A percentile compares a stretch with the other conserved stretches of the same genome.
Conservation (phyloP, 2,113 vertebrate species). For the Cyanocitta stelleri region DNA sequence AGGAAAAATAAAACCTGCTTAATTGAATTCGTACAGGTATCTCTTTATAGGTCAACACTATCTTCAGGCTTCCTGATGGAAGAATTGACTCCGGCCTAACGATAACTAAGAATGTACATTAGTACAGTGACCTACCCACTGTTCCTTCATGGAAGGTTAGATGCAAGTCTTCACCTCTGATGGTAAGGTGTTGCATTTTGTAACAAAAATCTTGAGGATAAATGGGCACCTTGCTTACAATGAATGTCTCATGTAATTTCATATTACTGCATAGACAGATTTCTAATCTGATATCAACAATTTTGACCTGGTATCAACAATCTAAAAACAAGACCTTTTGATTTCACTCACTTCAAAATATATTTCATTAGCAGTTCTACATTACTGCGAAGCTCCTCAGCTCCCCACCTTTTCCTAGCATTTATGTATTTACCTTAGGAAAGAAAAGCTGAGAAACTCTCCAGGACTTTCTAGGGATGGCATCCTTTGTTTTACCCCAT, state of each 20-base stretch:
- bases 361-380: neutral
- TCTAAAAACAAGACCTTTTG: neutral
- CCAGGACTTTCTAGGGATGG: neutral
- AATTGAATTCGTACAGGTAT: neutral
- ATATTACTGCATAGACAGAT: neutral
- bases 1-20: neutral
- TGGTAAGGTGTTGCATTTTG: neutral
- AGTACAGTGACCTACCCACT: neutral
- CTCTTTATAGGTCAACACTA: neutral
- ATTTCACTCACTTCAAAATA: conserved; percentile 14
- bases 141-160: neutral
- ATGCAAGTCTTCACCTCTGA: neutral
- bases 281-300: neutral
- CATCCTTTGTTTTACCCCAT: neutral
- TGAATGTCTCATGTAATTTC: neutral
- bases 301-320: neutral
- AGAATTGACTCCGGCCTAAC: neutral
- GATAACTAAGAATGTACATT: neutral
- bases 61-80: neutral
- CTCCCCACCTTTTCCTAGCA: neutral
- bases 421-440: conserved; percentile 16
- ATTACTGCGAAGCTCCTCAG: neutral
- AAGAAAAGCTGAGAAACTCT: neutral
- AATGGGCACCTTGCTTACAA: neutral
- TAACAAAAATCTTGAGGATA: neutral